Evolutionary conservation across 2,797 vertebrate species (phyloP).

Genomic region (Pseudomugil tenellus): DNA sequence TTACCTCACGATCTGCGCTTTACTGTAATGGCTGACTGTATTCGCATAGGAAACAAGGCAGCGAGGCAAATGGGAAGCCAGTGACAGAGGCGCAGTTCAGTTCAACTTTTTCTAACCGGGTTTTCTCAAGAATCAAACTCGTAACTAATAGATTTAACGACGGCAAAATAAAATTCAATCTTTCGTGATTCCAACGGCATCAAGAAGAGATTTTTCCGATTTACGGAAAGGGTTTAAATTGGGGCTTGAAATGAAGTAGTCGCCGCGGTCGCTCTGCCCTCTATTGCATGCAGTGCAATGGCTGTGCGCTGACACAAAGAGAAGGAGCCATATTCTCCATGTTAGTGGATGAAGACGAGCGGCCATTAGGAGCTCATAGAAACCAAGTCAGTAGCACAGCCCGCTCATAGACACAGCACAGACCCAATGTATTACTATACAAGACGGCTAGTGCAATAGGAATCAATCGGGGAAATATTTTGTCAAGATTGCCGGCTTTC

Average conservation of each 20-base stretch:
- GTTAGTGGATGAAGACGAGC: constrained; percentile 90
- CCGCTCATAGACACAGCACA: constrained; percentile 82
- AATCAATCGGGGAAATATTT: constrained; percentile 80
- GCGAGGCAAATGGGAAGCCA: constrained; percentile 83
- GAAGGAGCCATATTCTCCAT: constrained; percentile 96
- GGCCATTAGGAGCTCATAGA: constrained; percentile 88
- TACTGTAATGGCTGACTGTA: constrained; percentile 98
- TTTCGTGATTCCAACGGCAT: constrained; percentile 55
- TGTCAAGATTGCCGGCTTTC: constrained; percentile 73
- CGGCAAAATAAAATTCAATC: constrained; percentile 73
- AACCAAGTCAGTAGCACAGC: constrained; percentile 81
- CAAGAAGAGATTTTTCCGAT: constrained; percentile 62
- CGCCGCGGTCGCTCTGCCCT: constrained; percentile 83
- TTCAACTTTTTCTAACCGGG: constrained; percentile 89
- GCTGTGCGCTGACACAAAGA: constrained; percentile 91
- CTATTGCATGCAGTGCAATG: constrained; percentile 86
- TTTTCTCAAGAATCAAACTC: constrained; percentile 69
- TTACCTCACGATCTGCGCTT: constrained; percentile 85
- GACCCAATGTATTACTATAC: constrained; percentile 85
- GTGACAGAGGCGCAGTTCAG: constrained; percentile 86
- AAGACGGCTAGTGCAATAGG: constrained; percentile 82
- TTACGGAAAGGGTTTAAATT: constrained; percentile 55
- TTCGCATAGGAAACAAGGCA: constrained; percentile 91
- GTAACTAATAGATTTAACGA: constrained; percentile 58
- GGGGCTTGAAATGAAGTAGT: constrained; percentile 71